Conservation (phyloP, 2,888 invertebrate species). For the Seira sanloemensis region DNA sequence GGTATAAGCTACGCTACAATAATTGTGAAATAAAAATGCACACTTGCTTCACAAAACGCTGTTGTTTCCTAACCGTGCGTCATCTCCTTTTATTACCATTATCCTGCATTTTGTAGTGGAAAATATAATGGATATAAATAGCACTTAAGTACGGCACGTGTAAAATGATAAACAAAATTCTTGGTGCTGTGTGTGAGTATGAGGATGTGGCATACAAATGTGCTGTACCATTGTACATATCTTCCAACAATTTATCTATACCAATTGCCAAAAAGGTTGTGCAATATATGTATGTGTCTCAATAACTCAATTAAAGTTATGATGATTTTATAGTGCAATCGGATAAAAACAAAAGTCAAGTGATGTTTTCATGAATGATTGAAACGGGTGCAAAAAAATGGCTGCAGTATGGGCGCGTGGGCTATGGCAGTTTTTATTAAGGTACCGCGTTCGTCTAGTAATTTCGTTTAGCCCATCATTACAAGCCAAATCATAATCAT, state of each 20-base stretch:
- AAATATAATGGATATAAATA: background rate
- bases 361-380: background rate
- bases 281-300: background rate
- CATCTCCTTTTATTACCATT: background rate
- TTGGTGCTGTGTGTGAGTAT: background rate
- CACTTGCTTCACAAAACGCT: no score
- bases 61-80: background rate
- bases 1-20: no score
- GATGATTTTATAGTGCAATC: background rate
- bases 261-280: background rate
- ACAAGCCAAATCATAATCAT: no score
- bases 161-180: conserved; percentile 13
- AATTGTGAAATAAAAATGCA: no score
- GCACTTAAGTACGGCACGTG: conserved; percentile 16
- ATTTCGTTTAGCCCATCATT: no score
- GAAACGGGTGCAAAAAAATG: background rate
- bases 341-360: background rate
- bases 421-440: no score
- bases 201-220: no score
- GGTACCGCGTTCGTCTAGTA: no score
- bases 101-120: background rate
- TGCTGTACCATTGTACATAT: no score
- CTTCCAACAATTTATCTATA: background rate
- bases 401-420: no score
- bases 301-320: background rate